Conservation (phyloP, 2,888 invertebrate genomes). For the Steinernema scapterisci region DNA sequence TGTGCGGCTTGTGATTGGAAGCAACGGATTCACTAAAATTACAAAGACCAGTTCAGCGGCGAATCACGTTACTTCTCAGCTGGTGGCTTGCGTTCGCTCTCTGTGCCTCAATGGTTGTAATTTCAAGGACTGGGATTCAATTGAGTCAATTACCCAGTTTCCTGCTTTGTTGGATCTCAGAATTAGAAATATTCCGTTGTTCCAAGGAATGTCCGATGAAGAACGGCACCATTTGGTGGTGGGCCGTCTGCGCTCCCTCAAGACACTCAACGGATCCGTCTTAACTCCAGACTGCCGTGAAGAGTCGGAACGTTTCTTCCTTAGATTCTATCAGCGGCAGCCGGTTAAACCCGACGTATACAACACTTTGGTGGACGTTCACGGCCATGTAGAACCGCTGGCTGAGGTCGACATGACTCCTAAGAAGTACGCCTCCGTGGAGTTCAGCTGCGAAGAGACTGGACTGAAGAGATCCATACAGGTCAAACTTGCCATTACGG, state of each 20-base stretch:
- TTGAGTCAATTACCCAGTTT: constrained; percentile 83
- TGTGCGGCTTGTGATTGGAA: constrained; percentile 2
- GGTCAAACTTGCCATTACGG: constrained; percentile 64
- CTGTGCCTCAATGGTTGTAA: constrained; percentile 15
- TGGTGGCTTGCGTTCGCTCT: not conserved
- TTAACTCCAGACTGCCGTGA: constrained; percentile 67
- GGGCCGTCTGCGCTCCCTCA: constrained; percentile 62
- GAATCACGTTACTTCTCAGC: not conserved
- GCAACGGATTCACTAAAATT: constrained; percentile 8
- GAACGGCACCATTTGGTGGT: constrained; percentile 55
- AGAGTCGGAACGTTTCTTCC: constrained; percentile 69
- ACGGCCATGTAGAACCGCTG: constrained; percentile 53
- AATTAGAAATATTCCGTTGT: constrained; percentile 77
- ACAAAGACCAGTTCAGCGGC: not conserved
- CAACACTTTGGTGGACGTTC: constrained; percentile 49
- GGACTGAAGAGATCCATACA: constrained; percentile 43
- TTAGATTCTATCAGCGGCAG: constrained; percentile 65
- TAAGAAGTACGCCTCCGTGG: constrained; percentile 46
- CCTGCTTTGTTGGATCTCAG: constrained; percentile 83
- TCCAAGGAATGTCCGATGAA: constrained; percentile 63
- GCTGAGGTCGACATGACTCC: constrained; percentile 66
- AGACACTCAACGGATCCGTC: constrained; percentile 68
- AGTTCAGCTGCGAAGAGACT: constrained; percentile 50
- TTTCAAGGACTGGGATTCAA: constrained; percentile 67
- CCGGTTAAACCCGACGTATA: constrained; percentile 50